Percentiles rank a stretch among this genome's conserved stretches.
Conservation (phyloP, 2,113 vertebrate species). For the Uropsilus gracilis region DNA sequence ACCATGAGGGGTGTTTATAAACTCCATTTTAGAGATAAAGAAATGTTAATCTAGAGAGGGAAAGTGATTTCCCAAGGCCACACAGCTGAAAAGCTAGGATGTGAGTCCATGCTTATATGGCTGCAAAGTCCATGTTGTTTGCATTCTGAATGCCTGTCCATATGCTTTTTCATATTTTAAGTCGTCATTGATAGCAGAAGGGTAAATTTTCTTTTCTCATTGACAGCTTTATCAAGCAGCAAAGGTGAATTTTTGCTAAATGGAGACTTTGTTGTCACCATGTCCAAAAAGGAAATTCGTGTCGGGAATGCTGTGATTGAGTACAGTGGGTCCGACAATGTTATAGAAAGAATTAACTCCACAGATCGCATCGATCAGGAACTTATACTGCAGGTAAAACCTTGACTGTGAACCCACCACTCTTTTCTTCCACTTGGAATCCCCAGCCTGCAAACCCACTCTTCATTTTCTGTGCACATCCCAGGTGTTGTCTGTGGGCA, state of each 20-base stretch:
- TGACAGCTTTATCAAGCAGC: slow-evolving; percentile 94
- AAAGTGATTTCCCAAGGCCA: not conserved
- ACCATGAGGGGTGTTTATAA: not conserved
- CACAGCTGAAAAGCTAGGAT: not conserved
- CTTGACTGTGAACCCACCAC: not conserved
- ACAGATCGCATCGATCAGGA: slow-evolving; percentile 97
- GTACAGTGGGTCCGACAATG: slow-evolving; percentile 96
- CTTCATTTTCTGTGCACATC: not conserved
- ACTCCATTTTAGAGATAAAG: not conserved
- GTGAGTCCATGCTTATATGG: not conserved
- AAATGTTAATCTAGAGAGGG: not conserved
- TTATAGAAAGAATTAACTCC: slow-evolving; percentile 96
- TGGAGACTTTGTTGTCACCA: slow-evolving; percentile 98
- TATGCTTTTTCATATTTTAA: not conserved
- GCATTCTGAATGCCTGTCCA: no score
- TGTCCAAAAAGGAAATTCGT: slow-evolving; percentile 99
- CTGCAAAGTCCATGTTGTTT: not conserved
- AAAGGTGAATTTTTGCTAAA: slow-evolving; percentile 97
- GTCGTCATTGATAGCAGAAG: not conserved
- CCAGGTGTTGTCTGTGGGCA: slow-evolving; percentile 97
- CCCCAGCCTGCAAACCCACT: not conserved
- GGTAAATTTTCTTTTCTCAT: slow-evolving; percentile 60
- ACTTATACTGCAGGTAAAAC: slow-evolving; percentile 94
- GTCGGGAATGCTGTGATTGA: slow-evolving; percentile 95
- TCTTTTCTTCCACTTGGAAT: not conserved